phyloP scores from a whole-genome alignment of 53 echinoderm and acorn worm species.

The Arbacia lixula region DNA sequence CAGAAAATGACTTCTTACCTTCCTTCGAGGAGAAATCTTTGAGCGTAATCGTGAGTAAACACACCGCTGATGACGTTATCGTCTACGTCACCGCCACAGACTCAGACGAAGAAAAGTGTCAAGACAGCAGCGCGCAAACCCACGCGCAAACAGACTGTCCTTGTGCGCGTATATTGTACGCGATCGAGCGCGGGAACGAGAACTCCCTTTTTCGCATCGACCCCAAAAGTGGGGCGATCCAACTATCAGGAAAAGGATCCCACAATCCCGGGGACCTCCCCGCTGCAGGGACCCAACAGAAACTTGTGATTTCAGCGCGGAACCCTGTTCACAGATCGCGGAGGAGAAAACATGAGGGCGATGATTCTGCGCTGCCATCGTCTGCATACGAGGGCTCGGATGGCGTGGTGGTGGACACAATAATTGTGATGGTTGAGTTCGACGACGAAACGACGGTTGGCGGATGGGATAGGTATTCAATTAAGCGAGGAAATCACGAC shows the following conservation, averaged over 20 bases:
- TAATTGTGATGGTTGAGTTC: slow-evolving; percentile 56
- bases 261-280: slow-evolving; percentile 39
- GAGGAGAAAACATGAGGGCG: background rate
- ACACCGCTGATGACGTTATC: slow-evolving; percentile 65
- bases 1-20: slow-evolving; percentile 81
- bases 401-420: background rate
- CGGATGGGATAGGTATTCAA: slow-evolving; percentile 4
- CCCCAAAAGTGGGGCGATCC: slow-evolving; percentile 76
- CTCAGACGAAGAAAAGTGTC: slow-evolving; percentile 67
- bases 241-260: slow-evolving; percentile 40
- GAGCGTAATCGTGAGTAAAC: slow-evolving; percentile 56
- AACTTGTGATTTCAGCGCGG: slow-evolving; percentile 72
- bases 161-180: slow-evolving; percentile 81
- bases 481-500: background rate
- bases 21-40: slow-evolving; percentile 63
- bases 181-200: slow-evolving; percentile 86
- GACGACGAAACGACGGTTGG: slow-evolving; percentile 10
- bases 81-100: slow-evolving; percentile 75
- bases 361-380: too few relatives aligned
- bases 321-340: slow-evolving; percentile 73
- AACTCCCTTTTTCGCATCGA: slow-evolving; percentile 78
- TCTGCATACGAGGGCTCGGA: background rate
- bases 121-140: background rate
- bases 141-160: slow-evolving; percentile 66
- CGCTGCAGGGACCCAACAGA: slow-evolving; percentile 8